Evolutionary conservation across 1,140 invertebrate genomes (phyloP), one percentile per base, ranked within the genome.

Genomic region (Solen grandis): DNA sequence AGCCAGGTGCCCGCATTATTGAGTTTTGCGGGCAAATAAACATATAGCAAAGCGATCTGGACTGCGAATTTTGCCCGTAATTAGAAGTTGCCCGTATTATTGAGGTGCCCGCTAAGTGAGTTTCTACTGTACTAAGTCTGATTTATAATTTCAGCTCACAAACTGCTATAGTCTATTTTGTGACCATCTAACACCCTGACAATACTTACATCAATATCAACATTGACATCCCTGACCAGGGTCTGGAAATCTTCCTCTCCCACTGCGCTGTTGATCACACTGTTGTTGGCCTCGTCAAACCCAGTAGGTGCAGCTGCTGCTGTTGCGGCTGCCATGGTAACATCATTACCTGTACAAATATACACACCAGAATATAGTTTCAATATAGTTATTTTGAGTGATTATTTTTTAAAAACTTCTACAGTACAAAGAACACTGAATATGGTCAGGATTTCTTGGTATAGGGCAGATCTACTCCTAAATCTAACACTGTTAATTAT

Each of bases 221-320:
- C 55, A 35, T 81, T 81, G 14, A 57, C 82, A 62, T 89, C 80
- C 29, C 74, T 85, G 29, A 90, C 74, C 13, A 81, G 78, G 54
- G 79, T 69, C 69, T 85, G 85, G 70, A 90, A 90, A 46, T 85
- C 73, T 10, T 69, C 54, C 70, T 89, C 82, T 35, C 46, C 65
- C 0, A 90, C 86, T 19, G 87, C 83, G 68, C 88, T 90, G 29
- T 86, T 90, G 29, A 86, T 85, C 10, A 89, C 81, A 80, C 87
- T 89, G 25, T 83, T 82, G 29, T 22, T 59, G 5, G 33, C 22
- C 27, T 65, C 66, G 22, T 8, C n/a, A 5, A 60, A 3, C 16
- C 57, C 57, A 22, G 41, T 19, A 10, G 41, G 8, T 8, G 41
- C 41, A 10, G 41, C 41, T 8, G 59, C 25, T 38, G 57, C 38